Conservation (phyloP, 53 echinoderm and acorn worm species). For the Arbacia lixula region DNA sequence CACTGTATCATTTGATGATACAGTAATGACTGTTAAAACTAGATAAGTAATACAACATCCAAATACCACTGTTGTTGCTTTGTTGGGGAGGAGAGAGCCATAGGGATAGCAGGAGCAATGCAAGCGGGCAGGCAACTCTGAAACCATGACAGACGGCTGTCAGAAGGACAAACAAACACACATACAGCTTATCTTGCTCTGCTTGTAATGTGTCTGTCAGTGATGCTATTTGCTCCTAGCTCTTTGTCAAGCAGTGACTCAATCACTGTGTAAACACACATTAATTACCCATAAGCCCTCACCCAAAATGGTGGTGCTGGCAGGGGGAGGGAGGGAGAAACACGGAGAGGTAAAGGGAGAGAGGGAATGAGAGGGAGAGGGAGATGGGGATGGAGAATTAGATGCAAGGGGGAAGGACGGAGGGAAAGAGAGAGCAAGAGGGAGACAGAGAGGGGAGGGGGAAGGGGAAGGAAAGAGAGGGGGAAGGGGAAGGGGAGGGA, state of each 20-base stretch:
- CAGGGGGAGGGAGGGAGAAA: neutral
- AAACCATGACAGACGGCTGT: too few species aligned
- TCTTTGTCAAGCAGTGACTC: slow-evolving; percentile 20
- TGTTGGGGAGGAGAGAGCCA: too few species aligned
- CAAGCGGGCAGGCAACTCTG: too few species aligned
- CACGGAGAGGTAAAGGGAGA: neutral
- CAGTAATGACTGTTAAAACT: too few species aligned
- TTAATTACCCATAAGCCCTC: slow-evolving; percentile 42
- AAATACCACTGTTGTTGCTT: too few species aligned
- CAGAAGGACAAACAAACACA: too few species aligned
- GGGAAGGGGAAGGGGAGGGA: neutral
- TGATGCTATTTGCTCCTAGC: neutral
- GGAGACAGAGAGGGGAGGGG: neutral
- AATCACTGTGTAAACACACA: slow-evolving; percentile 30
- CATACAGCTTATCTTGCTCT: too few species aligned
- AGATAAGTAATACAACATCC: too few species aligned
- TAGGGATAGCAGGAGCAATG: too few species aligned
- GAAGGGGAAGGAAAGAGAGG: neutral
- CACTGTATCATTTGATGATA: too few species aligned
- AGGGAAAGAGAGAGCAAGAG: neutral
- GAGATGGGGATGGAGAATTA: neutral
- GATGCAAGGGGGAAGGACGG: neutral
- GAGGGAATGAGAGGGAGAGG: neutral
- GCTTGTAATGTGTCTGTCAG: too few species aligned
- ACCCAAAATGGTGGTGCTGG: slow-evolving; percentile 11